Evolutionary conservation across 2,888 invertebrate species (phyloP).

Genomic region (Melinopterus prodromus): DNA sequence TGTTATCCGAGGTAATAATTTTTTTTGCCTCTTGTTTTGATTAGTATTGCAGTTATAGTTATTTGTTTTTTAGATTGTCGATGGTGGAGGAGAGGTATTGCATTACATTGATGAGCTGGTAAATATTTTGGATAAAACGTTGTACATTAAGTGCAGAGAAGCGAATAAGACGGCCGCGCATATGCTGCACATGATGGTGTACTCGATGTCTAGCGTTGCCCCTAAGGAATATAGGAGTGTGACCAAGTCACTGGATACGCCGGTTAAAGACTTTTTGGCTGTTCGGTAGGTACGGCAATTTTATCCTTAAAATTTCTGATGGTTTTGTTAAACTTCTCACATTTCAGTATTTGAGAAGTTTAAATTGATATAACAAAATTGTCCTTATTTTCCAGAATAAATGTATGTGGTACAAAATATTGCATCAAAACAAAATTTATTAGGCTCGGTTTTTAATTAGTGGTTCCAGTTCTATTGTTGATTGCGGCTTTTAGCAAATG

Average conservation of each 20-base stretch:
- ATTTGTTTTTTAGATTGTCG: slow-evolving; percentile 63
- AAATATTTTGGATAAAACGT: slow-evolving; percentile 73
- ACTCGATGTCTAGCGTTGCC: slow-evolving; percentile 69
- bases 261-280: slow-evolving; percentile 74
- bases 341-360: no score
- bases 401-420: no score
- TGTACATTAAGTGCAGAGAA: slow-evolving; percentile 74
- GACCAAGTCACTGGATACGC: slow-evolving; percentile 67
- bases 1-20: slow-evolving; percentile 71
- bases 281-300: slow-evolving; percentile 60
- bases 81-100: slow-evolving; percentile 70
- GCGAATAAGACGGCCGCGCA: slow-evolving; percentile 71
- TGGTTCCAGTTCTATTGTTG: no score
- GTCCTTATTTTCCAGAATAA: no score
- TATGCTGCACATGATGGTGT: slow-evolving; percentile 67
- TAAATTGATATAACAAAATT: no score
- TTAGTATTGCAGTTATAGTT: background rate
- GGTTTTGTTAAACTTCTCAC: background rate
- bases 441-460: no score
- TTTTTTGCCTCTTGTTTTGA: slow-evolving; percentile 16
- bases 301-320: background rate
- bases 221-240: slow-evolving; percentile 71
- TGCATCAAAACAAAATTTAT: no score
- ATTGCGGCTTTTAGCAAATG: no score
- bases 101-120: slow-evolving; percentile 72